Base-by-base conservation (phyloP, 2,113 vertebrate species). In the Oncorhynchus kisutch region DNA sequence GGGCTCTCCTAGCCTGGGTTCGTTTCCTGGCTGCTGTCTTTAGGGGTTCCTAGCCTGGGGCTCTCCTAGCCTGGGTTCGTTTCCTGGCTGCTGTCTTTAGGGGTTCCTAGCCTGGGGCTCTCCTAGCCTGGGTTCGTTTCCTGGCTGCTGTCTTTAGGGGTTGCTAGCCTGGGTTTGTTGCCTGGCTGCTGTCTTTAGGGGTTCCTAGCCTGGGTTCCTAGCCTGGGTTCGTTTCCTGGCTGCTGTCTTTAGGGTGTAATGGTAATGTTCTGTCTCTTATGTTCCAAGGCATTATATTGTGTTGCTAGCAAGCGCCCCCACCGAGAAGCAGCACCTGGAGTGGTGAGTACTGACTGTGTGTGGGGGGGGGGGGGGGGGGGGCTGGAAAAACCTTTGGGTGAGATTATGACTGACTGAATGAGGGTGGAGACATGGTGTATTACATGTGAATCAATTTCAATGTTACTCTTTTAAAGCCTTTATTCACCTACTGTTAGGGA, bases 231-330 rank as follows among this genome's bases (percentile, higher is more conserved):
- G 45, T 72, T 62, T 22, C 60, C 75, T 70, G 66, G n/a, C 69
- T 69, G 39, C 69, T 82, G 75, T 73, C 48, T 88, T 69, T 81
- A 87, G 76, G 83, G 84, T 86, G 83, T 90, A 88, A 90, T 86
- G 86, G 85, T 72, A 79, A 85, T 88, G 78, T 88, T 89, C 78
- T 88, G 76, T 90, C 66, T 79, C 71, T 94, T 95, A 85, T 94
- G 91, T 96, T 93, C 94, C 89, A 95, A 98, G 96, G 95, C 95
- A 96, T 96, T 96, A 95, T 93, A 94, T 96, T 94, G 91, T 96
- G 91, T 94, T 97, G 91, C 92, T 95, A 89, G 94, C 95, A 89
- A 95, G 95, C 0, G 95, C 95, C 75, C 91, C 95, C 73, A 95
- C 95, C 82, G 95, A 96, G 92, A 94, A 96, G 83, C 95, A 96